These are phyloP conservation scores for Esox masquinongy DNA, from an alignment of 2,797 vertebrate genomes.

Conservation along the genomic window DNA sequence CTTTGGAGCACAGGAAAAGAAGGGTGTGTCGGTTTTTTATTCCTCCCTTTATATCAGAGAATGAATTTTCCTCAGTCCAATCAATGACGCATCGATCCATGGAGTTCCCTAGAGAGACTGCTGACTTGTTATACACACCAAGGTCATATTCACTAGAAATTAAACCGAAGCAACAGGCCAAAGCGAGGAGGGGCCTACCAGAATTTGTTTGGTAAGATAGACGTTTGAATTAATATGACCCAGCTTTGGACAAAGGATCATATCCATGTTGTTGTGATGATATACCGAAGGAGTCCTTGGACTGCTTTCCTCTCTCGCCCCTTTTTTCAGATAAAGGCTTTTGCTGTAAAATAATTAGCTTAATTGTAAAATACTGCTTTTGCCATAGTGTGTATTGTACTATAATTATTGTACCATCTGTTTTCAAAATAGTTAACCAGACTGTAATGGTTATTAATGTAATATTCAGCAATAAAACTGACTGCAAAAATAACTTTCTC, in stretches of 20 bases:
- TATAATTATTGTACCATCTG: conserved; percentile 80
- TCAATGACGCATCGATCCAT: not conserved
- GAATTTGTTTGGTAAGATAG: not conserved
- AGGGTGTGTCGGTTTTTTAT: conserved; percentile 25
- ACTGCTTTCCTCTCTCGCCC: conserved; percentile 44
- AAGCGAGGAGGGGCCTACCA: not conserved
- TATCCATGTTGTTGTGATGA: conserved; percentile 39
- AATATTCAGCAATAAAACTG: conserved; percentile 82
- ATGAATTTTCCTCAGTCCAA: not conserved
- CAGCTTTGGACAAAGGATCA: conserved; percentile 30
- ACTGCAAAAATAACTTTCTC: conserved; percentile 53
- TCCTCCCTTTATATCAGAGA: conserved; percentile 34
- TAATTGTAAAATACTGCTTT: conserved; percentile 74
- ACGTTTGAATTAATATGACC: not conserved
- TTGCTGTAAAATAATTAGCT: conserved; percentile 71
- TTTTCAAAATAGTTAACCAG: conserved; percentile 75
- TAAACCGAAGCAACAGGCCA: not conserved
- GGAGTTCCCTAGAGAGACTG: not conserved
- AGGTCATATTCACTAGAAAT: not conserved
- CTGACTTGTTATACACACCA: conserved; percentile 20
- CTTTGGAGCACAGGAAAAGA: not conserved
- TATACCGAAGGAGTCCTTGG: conserved; percentile 27
- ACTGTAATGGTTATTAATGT: conserved; percentile 74
- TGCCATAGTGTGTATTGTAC: conserved; percentile 77
- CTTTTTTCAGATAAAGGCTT: conserved; percentile 53